Conservation (phyloP, 2,797 vertebrate genomes). For the Tenualosa thibaudeaui region DNA sequence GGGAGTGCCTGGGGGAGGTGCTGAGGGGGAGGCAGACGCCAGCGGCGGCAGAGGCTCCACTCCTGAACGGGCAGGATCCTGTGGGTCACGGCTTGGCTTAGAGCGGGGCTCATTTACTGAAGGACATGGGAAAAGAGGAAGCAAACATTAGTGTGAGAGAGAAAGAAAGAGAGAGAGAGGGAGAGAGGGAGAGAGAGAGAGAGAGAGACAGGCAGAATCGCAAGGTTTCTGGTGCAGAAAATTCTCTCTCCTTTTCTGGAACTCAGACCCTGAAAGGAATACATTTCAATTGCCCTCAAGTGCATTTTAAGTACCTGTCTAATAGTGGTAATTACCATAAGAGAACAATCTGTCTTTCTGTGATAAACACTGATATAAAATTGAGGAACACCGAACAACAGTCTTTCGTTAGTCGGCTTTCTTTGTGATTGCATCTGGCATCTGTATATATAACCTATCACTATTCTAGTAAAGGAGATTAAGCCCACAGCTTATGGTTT, state of each 20-base stretch:
- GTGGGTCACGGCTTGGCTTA: slow-evolving; percentile 66
- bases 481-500: not conserved
- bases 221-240: not conserved
- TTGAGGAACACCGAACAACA: slow-evolving; percentile 4
- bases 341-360: slow-evolving; percentile 14
- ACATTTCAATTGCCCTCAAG: slow-evolving; percentile 13
- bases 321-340: slow-evolving; percentile 8
- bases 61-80: slow-evolving; percentile 42
- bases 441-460: not conserved
- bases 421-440: not conserved
- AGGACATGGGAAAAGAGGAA: not conserved
- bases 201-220: not conserved
- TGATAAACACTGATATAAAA: not conserved
- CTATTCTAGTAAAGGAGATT: not conserved
- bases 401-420: not conserved
- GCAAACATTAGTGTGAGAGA: not conserved
- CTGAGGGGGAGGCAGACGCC: slow-evolving; percentile 18
- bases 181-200: not conserved
- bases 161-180: not conserved
- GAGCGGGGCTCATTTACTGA: slow-evolving; percentile 71
- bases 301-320: slow-evolving; percentile 22
- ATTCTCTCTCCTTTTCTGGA: not conserved
- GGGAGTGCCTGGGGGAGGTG: not conserved
- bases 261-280: not conserved
- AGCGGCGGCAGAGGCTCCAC: slow-evolving; percentile 47